A percentile compares a stretch with the other conserved stretches of the same genome.
Evolutionary conservation across 2,797 vertebrate genomes (phyloP).

Genomic region (Siniperca scherzeri): DNA sequence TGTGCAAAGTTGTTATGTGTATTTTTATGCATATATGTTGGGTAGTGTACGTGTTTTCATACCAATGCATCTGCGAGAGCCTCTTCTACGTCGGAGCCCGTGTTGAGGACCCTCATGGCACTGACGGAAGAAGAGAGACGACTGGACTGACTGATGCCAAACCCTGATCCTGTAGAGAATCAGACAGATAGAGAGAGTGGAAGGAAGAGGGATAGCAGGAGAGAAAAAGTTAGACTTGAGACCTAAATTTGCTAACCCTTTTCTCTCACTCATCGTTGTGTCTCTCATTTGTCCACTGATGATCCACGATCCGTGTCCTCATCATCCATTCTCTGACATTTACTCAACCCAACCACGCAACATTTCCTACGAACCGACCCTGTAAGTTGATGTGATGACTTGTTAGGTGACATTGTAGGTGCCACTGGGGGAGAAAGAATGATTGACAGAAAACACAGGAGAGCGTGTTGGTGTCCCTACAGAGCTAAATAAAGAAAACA

Average conservation of each 20-base stretch:
- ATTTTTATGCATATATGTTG: background rate
- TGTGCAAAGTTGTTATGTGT: conserved; percentile 1
- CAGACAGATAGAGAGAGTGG: conserved; percentile 2
- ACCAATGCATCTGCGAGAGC: conserved; percentile 97
- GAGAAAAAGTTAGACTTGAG: background rate
- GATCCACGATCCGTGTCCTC: conserved; percentile 15
- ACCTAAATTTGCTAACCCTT: background rate
- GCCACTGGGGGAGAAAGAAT: conserved; percentile 61
- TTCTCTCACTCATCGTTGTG: conserved; percentile 5
- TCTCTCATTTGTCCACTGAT: conserved; percentile 15
- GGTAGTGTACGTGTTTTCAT: conserved; percentile 53
- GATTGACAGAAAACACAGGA: conserved; percentile 55
- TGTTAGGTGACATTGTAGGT: conserved; percentile 69
- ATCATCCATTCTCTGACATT: conserved; percentile 37
- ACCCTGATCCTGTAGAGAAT: conserved; percentile 85
- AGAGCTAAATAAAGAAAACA: conserved; percentile 64
- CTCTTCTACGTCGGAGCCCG: conserved; percentile 96
- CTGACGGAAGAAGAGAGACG: conserved; percentile 96
- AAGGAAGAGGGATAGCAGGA: conserved; percentile 12
- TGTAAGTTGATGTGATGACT: conserved; percentile 69
- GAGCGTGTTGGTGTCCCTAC: conserved; percentile 45
- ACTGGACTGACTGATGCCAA: conserved; percentile 94
- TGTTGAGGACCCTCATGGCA: conserved; percentile 97
- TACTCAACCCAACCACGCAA: conserved; percentile 18
- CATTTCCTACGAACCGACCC: conserved; percentile 53